These are phyloP conservation scores for Cricetomys ansorgei DNA, from an alignment of 2,113 vertebrate genomes.

Conservation along the genomic window DNA sequence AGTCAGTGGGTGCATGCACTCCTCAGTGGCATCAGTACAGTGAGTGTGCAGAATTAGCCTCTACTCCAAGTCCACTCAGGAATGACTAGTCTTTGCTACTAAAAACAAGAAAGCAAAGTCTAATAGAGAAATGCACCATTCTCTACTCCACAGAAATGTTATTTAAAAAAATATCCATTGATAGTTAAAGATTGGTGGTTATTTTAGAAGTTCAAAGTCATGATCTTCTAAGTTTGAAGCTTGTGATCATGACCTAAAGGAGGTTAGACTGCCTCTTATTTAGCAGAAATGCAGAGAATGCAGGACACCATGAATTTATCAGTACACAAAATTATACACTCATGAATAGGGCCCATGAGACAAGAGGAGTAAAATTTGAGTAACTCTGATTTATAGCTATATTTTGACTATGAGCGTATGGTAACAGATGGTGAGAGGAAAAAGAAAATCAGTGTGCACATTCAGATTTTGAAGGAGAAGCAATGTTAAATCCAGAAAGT, in stretches of 20 bases:
- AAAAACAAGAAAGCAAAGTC: neutral
- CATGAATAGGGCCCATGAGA: slow-evolving; percentile 29
- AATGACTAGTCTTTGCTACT: neutral
- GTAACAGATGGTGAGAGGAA: slow-evolving; percentile 71
- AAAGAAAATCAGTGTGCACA: slow-evolving; percentile 49
- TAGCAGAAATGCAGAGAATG: slow-evolving; percentile 22
- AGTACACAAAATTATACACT: neutral
- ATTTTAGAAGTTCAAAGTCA: neutral
- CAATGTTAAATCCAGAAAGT: slow-evolving; percentile 64
- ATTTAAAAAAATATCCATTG: neutral
- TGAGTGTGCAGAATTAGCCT: neutral
- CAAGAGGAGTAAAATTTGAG: slow-evolving; percentile 56
- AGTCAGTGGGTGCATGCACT: neutral
- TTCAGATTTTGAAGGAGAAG: slow-evolving; percentile 54
- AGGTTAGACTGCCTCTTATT: neutral
- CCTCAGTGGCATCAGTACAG: neutral
- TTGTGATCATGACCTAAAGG: neutral
- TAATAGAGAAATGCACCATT: neutral
- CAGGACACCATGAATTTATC: slow-evolving; percentile 7
- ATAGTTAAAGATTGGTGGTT: neutral
- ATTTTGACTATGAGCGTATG: slow-evolving; percentile 63
- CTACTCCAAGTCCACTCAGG: neutral
- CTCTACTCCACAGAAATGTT: neutral
- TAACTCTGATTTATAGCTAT: slow-evolving; percentile 62
- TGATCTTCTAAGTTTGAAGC: neutral